Evolutionary conservation across 2,113 vertebrate species (phyloP), one percentile per base, ranked within the genome.

Genomic region (Callithrix jacchus): DNA sequence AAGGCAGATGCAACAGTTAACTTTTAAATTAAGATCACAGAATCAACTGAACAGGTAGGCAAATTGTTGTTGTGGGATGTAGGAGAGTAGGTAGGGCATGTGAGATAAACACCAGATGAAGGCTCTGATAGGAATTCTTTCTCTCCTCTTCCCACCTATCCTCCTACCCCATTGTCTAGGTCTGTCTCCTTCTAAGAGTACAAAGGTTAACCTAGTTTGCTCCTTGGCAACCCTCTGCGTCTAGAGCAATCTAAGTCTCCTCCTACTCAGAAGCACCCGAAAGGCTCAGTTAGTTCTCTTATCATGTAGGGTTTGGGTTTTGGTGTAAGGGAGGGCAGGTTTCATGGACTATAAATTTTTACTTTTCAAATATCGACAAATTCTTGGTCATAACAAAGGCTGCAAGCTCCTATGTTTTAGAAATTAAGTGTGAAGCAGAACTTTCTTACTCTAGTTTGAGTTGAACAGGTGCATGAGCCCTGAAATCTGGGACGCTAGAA

Each of bases 91-190:
- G 8, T 0, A 54, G 30, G 37, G n/a, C 3, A 12, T 35, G 68
- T 37, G 20, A 56, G 25, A 54, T 27, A 14, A 56, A 35, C 6
- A 47, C 12, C 30, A 70, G 68, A 13, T 8, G 71, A 66, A 71
- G 20, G 14, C 23, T 42, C 11, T 20, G 42, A 8, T 32, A 1
- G 2, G 23, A 32, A 71, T 10, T 20, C 23, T 25, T 2, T 4
- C 13, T n/a, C 17, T 58, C 35, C 58, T n/a, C 25, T 1, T 82
- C 40, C 20, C 1, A 8, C 6, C 9, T 30, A 68, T 17, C 4
- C 12, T 18, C 1, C 35, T 16, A 23, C 5, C 47, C 37, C 13
- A 2, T 13, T 0, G 3, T 17, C 4, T 10, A 16, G 30, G 14
- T 73, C 40, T 71, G 21, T n/a, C 66, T 61, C 32, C 0, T 32